phyloP scores from a whole-genome alignment of 2,113 vertebrate genomes.

The Myrmecobius fasciatus region DNA sequence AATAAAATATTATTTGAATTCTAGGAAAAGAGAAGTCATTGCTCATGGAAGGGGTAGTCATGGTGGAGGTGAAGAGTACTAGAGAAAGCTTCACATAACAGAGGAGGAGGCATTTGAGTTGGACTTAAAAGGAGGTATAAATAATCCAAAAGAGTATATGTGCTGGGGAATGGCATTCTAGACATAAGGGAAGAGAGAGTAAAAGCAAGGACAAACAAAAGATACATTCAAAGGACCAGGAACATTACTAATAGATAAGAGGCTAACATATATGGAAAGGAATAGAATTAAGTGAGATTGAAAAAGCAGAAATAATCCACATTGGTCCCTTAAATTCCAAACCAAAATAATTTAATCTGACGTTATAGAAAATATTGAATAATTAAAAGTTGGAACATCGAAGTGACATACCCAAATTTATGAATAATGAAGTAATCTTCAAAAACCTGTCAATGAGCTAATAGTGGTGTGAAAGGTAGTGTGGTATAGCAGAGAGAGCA shows the following conservation, averaged over 20 bases:
- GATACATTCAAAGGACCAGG: not conserved
- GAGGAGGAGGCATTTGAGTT: not conserved
- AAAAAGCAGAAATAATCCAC: not conserved
- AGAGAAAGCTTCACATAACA: not conserved
- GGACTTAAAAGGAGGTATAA: not conserved
- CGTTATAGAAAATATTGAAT: not conserved
- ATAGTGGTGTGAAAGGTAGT: not conserved
- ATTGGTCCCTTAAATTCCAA: not conserved
- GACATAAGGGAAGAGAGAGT: not conserved
- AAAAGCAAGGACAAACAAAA: not conserved
- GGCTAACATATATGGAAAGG: not conserved
- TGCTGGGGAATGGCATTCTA: not conserved
- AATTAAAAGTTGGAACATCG: not conserved
- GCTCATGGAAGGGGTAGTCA: not conserved
- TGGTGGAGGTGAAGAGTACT: not conserved
- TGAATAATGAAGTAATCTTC: not conserved
- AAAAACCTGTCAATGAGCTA: not conserved
- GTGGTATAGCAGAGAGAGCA: not conserved
- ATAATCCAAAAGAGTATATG: not conserved
- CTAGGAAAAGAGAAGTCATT: not conserved
- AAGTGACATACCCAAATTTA: not conserved
- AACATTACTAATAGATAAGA: not conserved
- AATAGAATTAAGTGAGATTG: not conserved
- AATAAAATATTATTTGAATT: not conserved
- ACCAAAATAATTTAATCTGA: not conserved